Conservation (phyloP, 2,113 vertebrate genomes). For the Redunca redunca region DNA sequence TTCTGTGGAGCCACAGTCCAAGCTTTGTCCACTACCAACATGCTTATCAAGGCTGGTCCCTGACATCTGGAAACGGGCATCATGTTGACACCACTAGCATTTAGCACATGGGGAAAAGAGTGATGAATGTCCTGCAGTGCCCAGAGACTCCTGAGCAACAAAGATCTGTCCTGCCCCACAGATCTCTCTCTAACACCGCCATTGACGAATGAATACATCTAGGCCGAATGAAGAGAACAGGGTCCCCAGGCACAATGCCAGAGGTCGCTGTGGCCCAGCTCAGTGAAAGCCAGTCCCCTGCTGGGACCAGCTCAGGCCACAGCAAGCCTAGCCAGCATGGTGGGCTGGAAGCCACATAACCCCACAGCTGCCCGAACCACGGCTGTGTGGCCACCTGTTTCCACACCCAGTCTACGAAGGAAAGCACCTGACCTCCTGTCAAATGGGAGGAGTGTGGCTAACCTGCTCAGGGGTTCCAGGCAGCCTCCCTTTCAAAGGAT, state of each 20-base stretch:
- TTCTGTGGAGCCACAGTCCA: background rate
- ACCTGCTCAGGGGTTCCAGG: background rate
- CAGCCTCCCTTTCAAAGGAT: background rate
- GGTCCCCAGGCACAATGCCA: background rate
- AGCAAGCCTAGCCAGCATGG: background rate
- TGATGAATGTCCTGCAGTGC: background rate
- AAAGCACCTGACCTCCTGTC: background rate
- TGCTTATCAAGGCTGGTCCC: background rate
- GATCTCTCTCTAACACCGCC: background rate
- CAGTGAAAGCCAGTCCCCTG: background rate
- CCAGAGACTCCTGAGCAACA: background rate
- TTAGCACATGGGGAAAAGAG: background rate
- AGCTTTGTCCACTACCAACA: background rate
- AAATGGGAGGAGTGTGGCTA: background rate
- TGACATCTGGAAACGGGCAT: background rate
- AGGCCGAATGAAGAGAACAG: background rate
- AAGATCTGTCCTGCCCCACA: background rate
- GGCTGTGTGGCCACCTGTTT: background rate
- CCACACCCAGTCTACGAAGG: accelerated
- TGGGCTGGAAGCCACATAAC: background rate
- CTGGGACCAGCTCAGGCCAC: background rate
- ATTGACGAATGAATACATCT: background rate
- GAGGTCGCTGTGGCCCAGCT: background rate
- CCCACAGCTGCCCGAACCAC: accelerated
- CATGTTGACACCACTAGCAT: background rate